Percentiles rank a stretch among this genome's conserved stretches.
phyloP scores from a whole-genome alignment of 2,888 invertebrate species.

The Oscheius myriophilus region DNA sequence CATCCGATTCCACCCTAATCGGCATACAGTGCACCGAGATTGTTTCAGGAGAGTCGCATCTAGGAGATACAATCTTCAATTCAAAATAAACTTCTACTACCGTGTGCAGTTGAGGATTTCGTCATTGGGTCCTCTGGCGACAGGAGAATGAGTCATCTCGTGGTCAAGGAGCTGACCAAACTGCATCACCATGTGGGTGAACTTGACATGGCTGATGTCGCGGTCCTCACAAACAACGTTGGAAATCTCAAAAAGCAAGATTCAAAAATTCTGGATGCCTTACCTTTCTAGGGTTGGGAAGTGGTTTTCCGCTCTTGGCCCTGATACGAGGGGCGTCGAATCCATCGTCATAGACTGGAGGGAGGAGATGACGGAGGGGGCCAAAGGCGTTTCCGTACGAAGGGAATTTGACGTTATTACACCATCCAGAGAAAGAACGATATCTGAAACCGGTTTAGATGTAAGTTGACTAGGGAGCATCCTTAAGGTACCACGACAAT shows the following conservation, averaged over 20 bases:
- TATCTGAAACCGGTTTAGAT: slow-evolving; percentile 73
- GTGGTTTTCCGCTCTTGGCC: slow-evolving; percentile 55
- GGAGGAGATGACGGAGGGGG: slow-evolving; percentile 63
- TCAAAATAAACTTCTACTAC: background rate
- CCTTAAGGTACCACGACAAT: too few relatives aligned
- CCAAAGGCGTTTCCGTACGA: slow-evolving; percentile 68
- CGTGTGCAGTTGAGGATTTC: slow-evolving; percentile 71
- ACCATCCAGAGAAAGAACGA: slow-evolving; percentile 87
- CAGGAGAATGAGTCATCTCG: slow-evolving; percentile 73
- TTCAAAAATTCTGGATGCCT: background rate
- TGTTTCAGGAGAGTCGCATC: slow-evolving; percentile 86
- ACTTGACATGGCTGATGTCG: slow-evolving; percentile 64
- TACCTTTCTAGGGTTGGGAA: slow-evolving; percentile 65
- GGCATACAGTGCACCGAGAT: slow-evolving; percentile 95
- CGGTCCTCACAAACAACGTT: slow-evolving; percentile 68
- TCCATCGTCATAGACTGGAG: slow-evolving; percentile 84
- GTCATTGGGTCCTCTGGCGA: slow-evolving; percentile 67
- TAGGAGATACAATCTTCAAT: slow-evolving; percentile 6
- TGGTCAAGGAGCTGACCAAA: slow-evolving; percentile 92
- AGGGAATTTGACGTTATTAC: slow-evolving; percentile 79
- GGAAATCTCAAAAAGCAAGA: slow-evolving; percentile 47
- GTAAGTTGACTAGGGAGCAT: too few relatives aligned
- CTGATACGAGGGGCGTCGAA: slow-evolving; percentile 59
- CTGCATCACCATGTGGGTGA: slow-evolving; percentile 81
- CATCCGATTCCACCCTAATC: slow-evolving; percentile 87